Percentiles rank a stretch among this genome's conserved stretches.
Conservation (phyloP, 2,888 invertebrate species). For the Oxytorus armatus region DNA sequence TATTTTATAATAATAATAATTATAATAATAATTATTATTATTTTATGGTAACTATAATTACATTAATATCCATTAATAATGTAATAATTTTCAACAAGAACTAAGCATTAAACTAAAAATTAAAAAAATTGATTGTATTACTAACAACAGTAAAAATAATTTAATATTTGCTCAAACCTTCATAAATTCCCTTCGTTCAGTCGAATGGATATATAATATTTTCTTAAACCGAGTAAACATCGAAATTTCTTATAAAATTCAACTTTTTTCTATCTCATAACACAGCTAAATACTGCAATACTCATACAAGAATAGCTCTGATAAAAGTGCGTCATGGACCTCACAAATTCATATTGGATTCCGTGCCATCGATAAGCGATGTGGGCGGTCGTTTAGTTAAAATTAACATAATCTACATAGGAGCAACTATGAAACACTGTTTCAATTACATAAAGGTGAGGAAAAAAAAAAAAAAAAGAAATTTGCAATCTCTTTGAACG, state of each 20-base stretch:
- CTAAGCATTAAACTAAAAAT: no score
- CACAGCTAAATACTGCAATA: slow-evolving; percentile 92
- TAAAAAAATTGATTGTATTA: background rate
- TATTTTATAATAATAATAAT: no score
- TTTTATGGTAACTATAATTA: background rate
- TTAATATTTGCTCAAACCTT: no score
- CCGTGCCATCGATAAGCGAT: slow-evolving; percentile 89
- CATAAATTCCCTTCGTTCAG: slow-evolving; percentile 37
- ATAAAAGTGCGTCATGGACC: slow-evolving; percentile 91
- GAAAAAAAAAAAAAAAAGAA: slow-evolving; percentile 79
- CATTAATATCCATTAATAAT: no score
- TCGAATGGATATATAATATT: no score
- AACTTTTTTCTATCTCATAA: slow-evolving; percentile 40
- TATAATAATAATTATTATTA: background rate
- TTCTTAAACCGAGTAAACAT: no score
- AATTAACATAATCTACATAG: slow-evolving; percentile 89
- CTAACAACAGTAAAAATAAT: no score
- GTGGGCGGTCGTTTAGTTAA: slow-evolving; percentile 88
- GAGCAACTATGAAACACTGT: slow-evolving; percentile 92
- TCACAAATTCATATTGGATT: slow-evolving; percentile 89
- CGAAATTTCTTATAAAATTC: no score
- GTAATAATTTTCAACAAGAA: no score
- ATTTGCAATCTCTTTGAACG: background rate
- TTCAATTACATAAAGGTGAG: slow-evolving; percentile 88
- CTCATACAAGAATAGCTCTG: slow-evolving; percentile 90